These are phyloP conservation scores for Ennomos erosarius DNA, from an alignment of 2,888 invertebrate species.

Conservation along the genomic window DNA sequence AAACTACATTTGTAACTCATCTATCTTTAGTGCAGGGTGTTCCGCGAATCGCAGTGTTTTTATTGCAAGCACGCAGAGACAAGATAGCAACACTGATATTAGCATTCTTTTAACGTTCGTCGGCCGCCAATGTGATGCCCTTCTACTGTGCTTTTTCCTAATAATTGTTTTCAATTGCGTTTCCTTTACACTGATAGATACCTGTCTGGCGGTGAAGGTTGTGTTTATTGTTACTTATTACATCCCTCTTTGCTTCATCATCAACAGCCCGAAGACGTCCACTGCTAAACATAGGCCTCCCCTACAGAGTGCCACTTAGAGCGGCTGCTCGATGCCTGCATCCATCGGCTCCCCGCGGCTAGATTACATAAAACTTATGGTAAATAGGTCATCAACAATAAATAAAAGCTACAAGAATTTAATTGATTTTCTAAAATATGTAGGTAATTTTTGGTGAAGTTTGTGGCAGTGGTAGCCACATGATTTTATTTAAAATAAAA, in stretches of 20 bases:
- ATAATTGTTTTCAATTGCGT: conserved; percentile 5
- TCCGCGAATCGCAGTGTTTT: conserved; percentile 43
- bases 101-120: conserved; percentile 46
- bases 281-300: no score
- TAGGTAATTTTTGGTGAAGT: no score
- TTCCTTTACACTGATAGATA: conserved; percentile 3
- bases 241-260: not conserved
- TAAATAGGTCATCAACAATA: no score
- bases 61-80: conserved; percentile 41
- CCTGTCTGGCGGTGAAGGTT: not conserved
- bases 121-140: conserved; percentile 46
- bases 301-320: no score
- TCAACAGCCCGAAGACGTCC: no score
- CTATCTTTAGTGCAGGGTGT: conserved; percentile 32
- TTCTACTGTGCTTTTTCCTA: conserved; percentile 36
- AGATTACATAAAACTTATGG: no score
- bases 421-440: no score
- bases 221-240: not conserved
- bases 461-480: no score
- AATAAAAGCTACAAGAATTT: no score
- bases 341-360: no score
- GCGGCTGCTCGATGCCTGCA: no score
- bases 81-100: conserved; percentile 32
- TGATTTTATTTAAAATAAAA: no score
- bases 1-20: not conserved